phyloP scores from a whole-genome alignment of 64 coral and sea anemone species.

The Montipora efflorescens region DNA sequence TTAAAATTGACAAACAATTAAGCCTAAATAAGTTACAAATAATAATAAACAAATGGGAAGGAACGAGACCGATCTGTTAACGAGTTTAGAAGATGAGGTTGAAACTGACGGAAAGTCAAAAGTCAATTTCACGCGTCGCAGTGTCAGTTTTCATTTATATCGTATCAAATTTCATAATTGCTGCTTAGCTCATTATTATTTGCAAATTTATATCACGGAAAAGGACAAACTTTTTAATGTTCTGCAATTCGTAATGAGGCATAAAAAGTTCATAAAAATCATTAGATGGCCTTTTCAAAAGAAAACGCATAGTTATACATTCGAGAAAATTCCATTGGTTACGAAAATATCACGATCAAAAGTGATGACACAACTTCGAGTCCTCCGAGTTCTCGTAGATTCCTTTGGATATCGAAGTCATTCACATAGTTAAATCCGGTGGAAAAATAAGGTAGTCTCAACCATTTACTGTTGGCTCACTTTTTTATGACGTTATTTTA shows the following conservation, averaged over 20 bases:
- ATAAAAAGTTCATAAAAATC: too few relatives aligned
- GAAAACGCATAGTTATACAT: neutral
- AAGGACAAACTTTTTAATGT: too few relatives aligned
- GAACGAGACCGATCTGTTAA: too few relatives aligned
- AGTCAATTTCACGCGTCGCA: neutral
- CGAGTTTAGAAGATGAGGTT: too few relatives aligned
- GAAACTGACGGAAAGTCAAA: too few relatives aligned
- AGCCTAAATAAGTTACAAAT: neutral
- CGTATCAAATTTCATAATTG: neutral
- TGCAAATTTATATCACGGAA: too few relatives aligned
- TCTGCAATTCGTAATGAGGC: neutral
- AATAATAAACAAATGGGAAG: too few relatives aligned
- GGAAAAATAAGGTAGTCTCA: neutral
- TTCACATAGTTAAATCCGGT: neutral
- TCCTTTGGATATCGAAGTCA: neutral
- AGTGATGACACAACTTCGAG: too few relatives aligned
- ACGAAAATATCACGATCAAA: too few relatives aligned
- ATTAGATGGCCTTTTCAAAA: neutral
- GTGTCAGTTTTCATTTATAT: neutral
- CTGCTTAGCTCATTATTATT: neutral
- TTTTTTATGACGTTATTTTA: neutral
- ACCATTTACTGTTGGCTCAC: neutral
- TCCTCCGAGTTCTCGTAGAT: too few relatives aligned
- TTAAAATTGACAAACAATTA: neutral
- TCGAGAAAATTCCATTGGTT: neutral